Base-by-base conservation (phyloP, 2,113 vertebrate species). In the Steatornis caripensis region DNA sequence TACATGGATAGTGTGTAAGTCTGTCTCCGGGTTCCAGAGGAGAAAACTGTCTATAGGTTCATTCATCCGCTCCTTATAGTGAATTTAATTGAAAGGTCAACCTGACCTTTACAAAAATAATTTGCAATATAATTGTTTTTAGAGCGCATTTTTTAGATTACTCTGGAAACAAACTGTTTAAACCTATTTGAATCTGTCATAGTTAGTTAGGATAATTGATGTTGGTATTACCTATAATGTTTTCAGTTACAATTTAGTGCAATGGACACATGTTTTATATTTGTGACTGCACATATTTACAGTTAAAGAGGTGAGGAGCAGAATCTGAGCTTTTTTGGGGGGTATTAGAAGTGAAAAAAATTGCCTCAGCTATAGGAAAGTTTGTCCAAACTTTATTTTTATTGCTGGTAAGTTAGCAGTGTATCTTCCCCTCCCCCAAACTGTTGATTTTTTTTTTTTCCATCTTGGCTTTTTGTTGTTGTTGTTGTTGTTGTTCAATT, bases 361-460 rank as follows among this genome's bases (percentile, higher is more conserved):
- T 16, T 81, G 77, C 49, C 21, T 84, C 32, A 57, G n/a, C 64
- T 97, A 72, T 97, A 93, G 69, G 92, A 97, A 98, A 97, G 29
- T 94, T 84, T 87, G 57, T 79, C 37, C 64, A 84, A 95, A 88
- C 14, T n/a, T n/a, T 27, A 93, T 82, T n/a, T 80, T 54, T 90
- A 97, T 97, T 96, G 92, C 97, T 91, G 74, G 94, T 89, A 94
- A 95, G 95, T 98, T 97, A 98, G 98, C 97, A 95, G 83, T 93
- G 93, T 87, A 74, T 81, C 81, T 87, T 87, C 51, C 48, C 72
- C 84, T 94, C 80, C 93, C 76, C 68, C 66, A 92, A 24, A 75
- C n/a, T 54, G 76, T 20, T 71, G 68, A 62, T 68, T 89, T 64
- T 81, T 21, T 92, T 60, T 65, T 61, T 43, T 27, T 55, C 90